Percentiles rank a stretch among this genome's conserved stretches.
phyloP scores from a whole-genome alignment of 2,888 invertebrate genomes.

The Ceramica pisi region DNA sequence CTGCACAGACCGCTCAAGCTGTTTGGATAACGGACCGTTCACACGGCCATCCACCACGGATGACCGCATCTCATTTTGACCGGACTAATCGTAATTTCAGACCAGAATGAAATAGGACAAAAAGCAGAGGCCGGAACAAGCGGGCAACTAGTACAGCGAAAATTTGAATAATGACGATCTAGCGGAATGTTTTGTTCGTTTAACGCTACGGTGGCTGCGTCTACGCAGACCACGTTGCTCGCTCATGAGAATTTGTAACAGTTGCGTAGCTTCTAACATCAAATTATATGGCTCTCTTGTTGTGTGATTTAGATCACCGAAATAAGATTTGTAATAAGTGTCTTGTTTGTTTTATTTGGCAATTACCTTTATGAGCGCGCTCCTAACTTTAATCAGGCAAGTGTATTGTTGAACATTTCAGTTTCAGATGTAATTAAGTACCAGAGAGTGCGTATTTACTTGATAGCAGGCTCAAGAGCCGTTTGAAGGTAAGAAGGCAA shows the following conservation, averaged over 20 bases:
- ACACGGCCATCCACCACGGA: conserved; percentile 89
- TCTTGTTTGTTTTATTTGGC: conserved; percentile 52
- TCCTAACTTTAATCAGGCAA: not conserved
- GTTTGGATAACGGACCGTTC: conserved; percentile 87
- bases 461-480: conserved; percentile 43
- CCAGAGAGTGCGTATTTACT: conserved; percentile 23
- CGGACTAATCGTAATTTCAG: conserved; percentile 89
- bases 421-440: conserved; percentile 22
- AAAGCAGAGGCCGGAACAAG: conserved; percentile 89
- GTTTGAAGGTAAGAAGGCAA: conserved; percentile 49
- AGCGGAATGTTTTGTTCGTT: conserved; percentile 88
- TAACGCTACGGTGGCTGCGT: conserved; percentile 85
- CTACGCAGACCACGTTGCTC: conserved; percentile 71
- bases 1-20: conserved; percentile 78
- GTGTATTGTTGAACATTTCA: conserved; percentile 20
- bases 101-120: conserved; percentile 87
- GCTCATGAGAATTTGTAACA: conserved; percentile 72
- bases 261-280: conserved; percentile 67
- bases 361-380: conserved; percentile 19
- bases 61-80: conserved; percentile 87
- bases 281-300: conserved; percentile 53
- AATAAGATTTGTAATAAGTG: conserved; percentile 38
- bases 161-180: conserved; percentile 90
- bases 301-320: conserved; percentile 47
- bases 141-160: conserved; percentile 89